Conservation (phyloP, 2,797 vertebrate species). For the Dermochelys coriacea region DNA sequence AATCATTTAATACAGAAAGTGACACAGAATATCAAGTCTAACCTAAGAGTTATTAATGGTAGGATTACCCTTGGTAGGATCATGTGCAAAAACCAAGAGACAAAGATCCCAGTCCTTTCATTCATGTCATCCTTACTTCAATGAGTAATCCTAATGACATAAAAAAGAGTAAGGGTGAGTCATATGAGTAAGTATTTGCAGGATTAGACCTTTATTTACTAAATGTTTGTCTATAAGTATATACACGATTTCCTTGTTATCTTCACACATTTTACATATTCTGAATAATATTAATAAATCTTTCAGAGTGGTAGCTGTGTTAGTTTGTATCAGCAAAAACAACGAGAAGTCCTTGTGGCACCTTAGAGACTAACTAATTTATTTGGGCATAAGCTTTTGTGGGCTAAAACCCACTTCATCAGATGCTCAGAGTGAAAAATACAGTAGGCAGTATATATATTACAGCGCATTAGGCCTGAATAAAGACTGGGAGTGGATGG, state of each 20-base stretch:
- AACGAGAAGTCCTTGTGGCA: too few species aligned
- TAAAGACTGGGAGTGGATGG: too few species aligned
- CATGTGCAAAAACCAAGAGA: constrained; percentile 47
- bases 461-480: too few species aligned
- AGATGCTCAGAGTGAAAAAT: too few species aligned
- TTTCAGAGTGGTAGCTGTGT: not conserved
- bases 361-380: too few species aligned
- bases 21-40: not conserved
- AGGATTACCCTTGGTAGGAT: constrained; percentile 16
- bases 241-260: not conserved
- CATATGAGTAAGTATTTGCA: constrained; percentile 25
- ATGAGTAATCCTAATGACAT: constrained; percentile 64
- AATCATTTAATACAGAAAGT: not conserved
- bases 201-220: not conserved
- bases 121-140: constrained; percentile 39
- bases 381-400: too few species aligned
- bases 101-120: not conserved
- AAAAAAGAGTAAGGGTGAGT: constrained; percentile 36
- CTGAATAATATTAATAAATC: not conserved
- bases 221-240: not conserved
- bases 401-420: too few species aligned
- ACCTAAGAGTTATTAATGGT: not conserved
- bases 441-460: too few species aligned
- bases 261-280: not conserved
- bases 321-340: too few species aligned